A percentile compares a stretch with the other conserved stretches of the same genome.
These are phyloP conservation scores for Prietella phreatophila DNA, from an alignment of 2,113 vertebrate species.

Conservation along the genomic window DNA sequence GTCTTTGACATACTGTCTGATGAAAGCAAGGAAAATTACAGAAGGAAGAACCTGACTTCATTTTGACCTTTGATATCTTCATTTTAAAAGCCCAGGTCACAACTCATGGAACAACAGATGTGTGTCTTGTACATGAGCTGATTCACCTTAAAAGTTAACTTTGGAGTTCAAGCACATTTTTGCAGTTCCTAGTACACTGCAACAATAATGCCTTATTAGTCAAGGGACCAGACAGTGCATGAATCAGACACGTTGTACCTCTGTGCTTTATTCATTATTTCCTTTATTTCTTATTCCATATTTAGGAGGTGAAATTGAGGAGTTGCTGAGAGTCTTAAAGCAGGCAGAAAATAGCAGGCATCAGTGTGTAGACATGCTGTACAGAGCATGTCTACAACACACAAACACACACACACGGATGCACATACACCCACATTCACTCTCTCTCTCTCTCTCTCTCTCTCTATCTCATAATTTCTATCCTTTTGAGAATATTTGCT, in stretches of 20 bases:
- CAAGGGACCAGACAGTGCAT: constrained; percentile 13
- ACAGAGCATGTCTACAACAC: not conserved
- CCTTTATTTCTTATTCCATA: not conserved
- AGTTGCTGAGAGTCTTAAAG: constrained; percentile 1
- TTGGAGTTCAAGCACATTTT: constrained; percentile 19
- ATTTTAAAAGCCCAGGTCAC: constrained; percentile 9
- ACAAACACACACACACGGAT: not conserved
- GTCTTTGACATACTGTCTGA: not conserved
- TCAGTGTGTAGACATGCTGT: constrained; percentile 17
- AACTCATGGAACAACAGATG: not conserved
- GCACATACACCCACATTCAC: not conserved
- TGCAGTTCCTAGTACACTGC: not conserved
- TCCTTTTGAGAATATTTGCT: not conserved
- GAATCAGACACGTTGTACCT: not conserved
- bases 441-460: too few relatives aligned
- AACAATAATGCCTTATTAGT: constrained; percentile 24
- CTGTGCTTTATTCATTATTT: not conserved
- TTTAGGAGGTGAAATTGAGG: constrained; percentile 9
- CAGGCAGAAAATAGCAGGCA: constrained; percentile 29
- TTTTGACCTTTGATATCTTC: not conserved
- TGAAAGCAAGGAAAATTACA: not conserved
- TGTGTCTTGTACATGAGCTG: not conserved
- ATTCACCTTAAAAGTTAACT: constrained; percentile 28
- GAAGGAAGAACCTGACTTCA: not conserved
- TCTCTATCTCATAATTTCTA: not conserved